A percentile compares a stretch with the other conserved stretches of the same genome.
phyloP scores from a whole-genome alignment of 2,888 invertebrate species.

The Drosophila suboccidentalis region DNA sequence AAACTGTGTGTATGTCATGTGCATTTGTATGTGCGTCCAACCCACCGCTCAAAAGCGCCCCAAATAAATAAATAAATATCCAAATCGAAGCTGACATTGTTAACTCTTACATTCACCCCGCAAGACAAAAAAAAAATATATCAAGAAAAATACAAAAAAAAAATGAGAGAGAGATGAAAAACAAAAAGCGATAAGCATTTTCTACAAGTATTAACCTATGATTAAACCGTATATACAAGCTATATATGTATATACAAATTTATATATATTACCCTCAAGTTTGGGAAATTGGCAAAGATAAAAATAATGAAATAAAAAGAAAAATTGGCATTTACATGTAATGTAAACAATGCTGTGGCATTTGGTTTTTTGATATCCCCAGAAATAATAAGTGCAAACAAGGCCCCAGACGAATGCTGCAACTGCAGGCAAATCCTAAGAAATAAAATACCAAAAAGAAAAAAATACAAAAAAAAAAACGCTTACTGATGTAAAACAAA shows the following conservation, averaged over 20 bases:
- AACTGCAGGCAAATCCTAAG: slow-evolving; percentile 17
- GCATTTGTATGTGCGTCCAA: slow-evolving; percentile 29
- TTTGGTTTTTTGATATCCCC: slow-evolving; percentile 39
- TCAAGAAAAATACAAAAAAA: neutral
- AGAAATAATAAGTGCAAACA: slow-evolving; percentile 3
- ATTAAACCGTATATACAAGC: slow-evolving; percentile 38
- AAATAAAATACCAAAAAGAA: slow-evolving; percentile 24
- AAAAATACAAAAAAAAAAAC: slow-evolving; percentile 60
- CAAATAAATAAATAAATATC: slow-evolving; percentile 25
- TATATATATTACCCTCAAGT: slow-evolving; percentile 18
- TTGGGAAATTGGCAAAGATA: slow-evolving; percentile 15
- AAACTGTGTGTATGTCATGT: slow-evolving; percentile 16
- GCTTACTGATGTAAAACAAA: slow-evolving; percentile 84
- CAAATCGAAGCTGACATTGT: slow-evolving; percentile 79
- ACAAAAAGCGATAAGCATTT: slow-evolving; percentile 49
- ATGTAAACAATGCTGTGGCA: slow-evolving; percentile 39
- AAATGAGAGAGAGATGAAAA: slow-evolving; percentile 15
- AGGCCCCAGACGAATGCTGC: slow-evolving; percentile 23
- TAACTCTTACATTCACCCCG: slow-evolving; percentile 81
- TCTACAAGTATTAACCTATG: slow-evolving; percentile 66
- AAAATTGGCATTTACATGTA: slow-evolving; percentile 48
- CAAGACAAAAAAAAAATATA: slow-evolving; percentile 39
- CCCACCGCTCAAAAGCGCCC: slow-evolving; percentile 45
- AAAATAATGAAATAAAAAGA: neutral
- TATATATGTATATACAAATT: slow-evolving; percentile 21